phyloP scores from a whole-genome alignment of 2,797 vertebrate genomes.

The Oreonectes daqikongensis region DNA sequence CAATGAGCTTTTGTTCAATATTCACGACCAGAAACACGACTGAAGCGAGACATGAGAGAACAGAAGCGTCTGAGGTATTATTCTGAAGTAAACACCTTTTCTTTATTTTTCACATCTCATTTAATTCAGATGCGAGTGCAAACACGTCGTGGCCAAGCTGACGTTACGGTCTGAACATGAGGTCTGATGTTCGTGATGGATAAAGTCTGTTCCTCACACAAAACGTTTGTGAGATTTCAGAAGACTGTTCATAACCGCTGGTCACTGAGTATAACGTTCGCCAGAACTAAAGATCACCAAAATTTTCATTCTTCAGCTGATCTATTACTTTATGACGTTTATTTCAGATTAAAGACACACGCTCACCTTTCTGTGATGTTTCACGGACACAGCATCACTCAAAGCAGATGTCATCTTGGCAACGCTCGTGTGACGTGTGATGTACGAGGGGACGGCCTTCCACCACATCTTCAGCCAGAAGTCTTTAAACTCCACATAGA shows the following conservation, averaged over 20 bases:
- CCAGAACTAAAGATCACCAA: too few species aligned
- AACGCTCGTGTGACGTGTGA: conserved; percentile 22
- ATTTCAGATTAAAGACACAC: too few species aligned
- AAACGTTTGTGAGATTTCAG: too few species aligned
- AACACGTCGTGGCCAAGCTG: too few species aligned
- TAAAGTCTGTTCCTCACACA: not conserved
- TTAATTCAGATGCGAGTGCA: not conserved
- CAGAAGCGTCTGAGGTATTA: not conserved
- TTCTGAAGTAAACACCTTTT: not conserved
- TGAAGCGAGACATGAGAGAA: conserved; percentile 1
- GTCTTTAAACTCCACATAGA: conserved; percentile 71
- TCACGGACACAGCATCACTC: conserved; percentile 34
- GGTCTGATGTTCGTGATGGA: too few species aligned
- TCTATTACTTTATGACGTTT: too few species aligned
- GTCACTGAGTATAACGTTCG: too few species aligned
- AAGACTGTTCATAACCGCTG: too few species aligned
- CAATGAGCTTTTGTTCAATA: conserved; percentile 39
- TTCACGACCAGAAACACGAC: not conserved
- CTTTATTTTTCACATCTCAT: not conserved
- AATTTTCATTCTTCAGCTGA: too few species aligned
- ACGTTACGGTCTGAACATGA: too few species aligned
- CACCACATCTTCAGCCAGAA: conserved; percentile 49
- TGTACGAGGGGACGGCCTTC: conserved; percentile 10
- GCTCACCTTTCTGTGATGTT: conserved; percentile 71
- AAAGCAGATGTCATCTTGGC: conserved; percentile 17